Base-by-base conservation (phyloP, 2,888 invertebrate species). In the Desoria tigrina region DNA sequence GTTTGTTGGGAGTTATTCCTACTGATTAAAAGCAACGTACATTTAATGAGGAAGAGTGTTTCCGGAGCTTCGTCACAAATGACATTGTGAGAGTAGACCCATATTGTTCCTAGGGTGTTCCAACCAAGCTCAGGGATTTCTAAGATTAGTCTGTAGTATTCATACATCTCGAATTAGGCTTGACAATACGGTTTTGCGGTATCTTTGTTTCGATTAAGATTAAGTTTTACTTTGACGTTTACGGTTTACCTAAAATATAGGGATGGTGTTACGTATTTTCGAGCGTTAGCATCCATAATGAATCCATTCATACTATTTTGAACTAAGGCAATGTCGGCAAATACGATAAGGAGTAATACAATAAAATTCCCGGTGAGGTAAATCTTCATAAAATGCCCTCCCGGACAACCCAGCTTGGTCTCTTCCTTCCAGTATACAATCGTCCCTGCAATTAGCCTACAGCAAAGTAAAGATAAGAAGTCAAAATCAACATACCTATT, bases 91-190 rank as follows among this genome's bases (percentile, higher is more conserved):
- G 87, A 88, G 78, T 90, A 88, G 74, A 89, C 87, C 90, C 91
- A 91, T 80, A 90, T 84, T 2, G 91, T 90, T 7, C 92, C 91
- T 81, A 92, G 83, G 62, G 89, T 84, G 77, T 92, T 92, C 83
- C 92, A 86, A 2, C 84, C 85, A 21, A 90, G 84, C 81, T 94
- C 93, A 14, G 90, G 89, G 27, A 92, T 77, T 74, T 90, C 86
- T 66, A 93, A 81, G 68, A 88, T 82, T 72, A 92, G 83, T 80
- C 90, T 89, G 81, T n/a, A 45, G 45, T 45, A 21, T 21, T 45
- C 45, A 16, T 45, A 11, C 6, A 45, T 45, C 21, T 11, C 6
- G 45, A 16, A 21, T 16, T 6, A 6, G 45, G 9, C 6, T 21
- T 45, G 21, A 11, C 45, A 21, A 18, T n/a, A 21, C 9, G 39